These are phyloP conservation scores for Microctenopoma stevenorrisi DNA, from an alignment of 2,797 vertebrate genomes.

Conservation along the genomic window DNA sequence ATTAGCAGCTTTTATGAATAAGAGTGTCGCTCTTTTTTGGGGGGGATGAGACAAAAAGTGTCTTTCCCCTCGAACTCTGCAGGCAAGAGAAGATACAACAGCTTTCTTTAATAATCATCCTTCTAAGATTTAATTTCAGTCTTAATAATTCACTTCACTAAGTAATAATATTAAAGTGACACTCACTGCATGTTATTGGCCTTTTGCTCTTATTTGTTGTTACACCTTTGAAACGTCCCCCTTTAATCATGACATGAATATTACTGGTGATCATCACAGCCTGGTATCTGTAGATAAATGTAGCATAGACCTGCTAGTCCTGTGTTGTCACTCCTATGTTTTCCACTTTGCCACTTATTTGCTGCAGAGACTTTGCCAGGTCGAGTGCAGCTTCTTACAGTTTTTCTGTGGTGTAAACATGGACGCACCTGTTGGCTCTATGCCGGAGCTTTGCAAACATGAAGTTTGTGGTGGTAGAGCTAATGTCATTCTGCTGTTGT, in stretches of 20 bases:
- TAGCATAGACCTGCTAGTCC: too few species aligned
- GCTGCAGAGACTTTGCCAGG: too few species aligned
- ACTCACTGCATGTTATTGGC: slow-evolving; percentile 1
- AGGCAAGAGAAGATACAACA: slow-evolving; percentile 8
- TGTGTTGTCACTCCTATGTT: too few species aligned
- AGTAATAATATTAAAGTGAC: slow-evolving; percentile 7
- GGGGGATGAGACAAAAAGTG: slow-evolving; percentile 26
- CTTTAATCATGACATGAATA: background rate
- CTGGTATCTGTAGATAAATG: too few species aligned
- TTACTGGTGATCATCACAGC: too few species aligned
- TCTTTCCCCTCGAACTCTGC: slow-evolving; percentile 14
- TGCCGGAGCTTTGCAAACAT: background rate
- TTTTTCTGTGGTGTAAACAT: background rate
- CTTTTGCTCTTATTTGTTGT: slow-evolving; percentile 3
- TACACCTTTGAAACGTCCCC: slow-evolving; percentile 9
- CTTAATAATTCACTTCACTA: slow-evolving; percentile 28
- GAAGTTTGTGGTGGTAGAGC: background rate
- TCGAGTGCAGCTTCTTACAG: background rate
- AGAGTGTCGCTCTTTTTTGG: slow-evolving; percentile 22
- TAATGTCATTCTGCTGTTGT: background rate
- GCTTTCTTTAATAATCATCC: slow-evolving; percentile 3
- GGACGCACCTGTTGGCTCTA: background rate
- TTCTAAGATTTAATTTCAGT: slow-evolving; percentile 7
- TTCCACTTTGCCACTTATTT: too few species aligned
- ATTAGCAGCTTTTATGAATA: slow-evolving; percentile 57